A percentile compares a stretch with the other conserved stretches of the same genome.
Evolutionary conservation across 92 coral and sea anemone genomes (phyloP).

Genomic region (Meandrina meandrites): DNA sequence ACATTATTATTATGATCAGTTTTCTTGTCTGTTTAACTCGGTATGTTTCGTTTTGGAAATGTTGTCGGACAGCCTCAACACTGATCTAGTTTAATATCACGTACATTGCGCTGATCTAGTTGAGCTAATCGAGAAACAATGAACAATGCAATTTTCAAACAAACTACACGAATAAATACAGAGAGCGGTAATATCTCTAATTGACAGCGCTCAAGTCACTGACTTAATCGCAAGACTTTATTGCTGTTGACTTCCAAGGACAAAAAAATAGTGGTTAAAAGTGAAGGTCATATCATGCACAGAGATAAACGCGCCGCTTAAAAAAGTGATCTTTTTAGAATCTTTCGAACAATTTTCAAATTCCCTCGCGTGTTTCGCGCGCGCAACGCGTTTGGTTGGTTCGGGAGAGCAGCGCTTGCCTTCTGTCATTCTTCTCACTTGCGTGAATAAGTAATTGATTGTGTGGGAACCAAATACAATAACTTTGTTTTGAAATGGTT

Average conservation of each 20-base stretch:
- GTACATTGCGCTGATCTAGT: background rate
- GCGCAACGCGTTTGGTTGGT: background rate
- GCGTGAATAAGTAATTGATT: slow-evolving; percentile 41
- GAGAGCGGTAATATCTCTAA: background rate
- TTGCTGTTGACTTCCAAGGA: background rate
- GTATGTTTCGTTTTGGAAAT: background rate
- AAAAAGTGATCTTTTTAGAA: background rate
- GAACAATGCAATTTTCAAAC: background rate
- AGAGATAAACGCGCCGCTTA: background rate
- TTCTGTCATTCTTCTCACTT: slow-evolving; percentile 20
- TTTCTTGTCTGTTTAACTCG: background rate
- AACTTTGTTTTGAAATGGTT: slow-evolving; percentile 28
- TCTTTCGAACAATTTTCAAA: background rate
- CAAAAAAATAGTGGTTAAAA: slow-evolving; percentile 16
- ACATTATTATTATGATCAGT: background rate
- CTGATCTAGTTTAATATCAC: background rate
- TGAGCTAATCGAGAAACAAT: slow-evolving; percentile 3
- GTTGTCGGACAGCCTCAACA: background rate
- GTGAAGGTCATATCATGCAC: slow-evolving; percentile 2
- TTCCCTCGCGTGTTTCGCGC: slow-evolving; percentile 28
- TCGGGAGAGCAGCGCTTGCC: slow-evolving; percentile 1
- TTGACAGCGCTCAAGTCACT: background rate
- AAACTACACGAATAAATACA: background rate
- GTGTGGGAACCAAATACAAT: slow-evolving; percentile 33
- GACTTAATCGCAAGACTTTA: background rate